Evolutionary conservation across 2,888 invertebrate species (phyloP), one percentile per base, ranked within the genome.

Genomic region (Lasioglossum villosulum): DNA sequence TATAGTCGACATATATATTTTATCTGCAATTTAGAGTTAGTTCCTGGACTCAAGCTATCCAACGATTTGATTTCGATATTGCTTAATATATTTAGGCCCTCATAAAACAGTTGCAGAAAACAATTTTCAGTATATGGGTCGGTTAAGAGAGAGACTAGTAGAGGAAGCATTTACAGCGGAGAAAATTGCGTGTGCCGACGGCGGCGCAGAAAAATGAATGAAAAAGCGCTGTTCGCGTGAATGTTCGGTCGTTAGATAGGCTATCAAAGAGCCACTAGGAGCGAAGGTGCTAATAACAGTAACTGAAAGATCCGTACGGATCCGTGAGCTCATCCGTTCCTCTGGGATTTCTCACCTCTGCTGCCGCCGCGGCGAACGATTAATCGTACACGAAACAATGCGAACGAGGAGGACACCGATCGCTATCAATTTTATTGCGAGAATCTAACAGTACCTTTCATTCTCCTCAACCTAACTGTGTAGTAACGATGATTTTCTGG

Each of bases 371-470:
- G 72, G 34, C 30, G 23, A 52, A 52, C 72, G 73, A 78, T 73
- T 79, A 79, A 78, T 73, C 71, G 48, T 45, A n/a, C 30, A 63
- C 30, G 16, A 37, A 48, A 80, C 45, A 77, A 71, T 56, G 48
- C 77, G 34, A 71, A 45, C 80, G 52, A 30, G 42, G 23, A 39
- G 52, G 68, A 68, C 68, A 56, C n/a, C 71, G 80, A 81, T 81
- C 34, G 59, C 30, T 81, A 78, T 78, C 81, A 30, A 48, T 45
- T 81, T 78, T 81, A 73, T 78, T 71, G 39, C 59, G 78, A 27
- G 80, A 78, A 81, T 63, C 71, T 80, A 82, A 82, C 82, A 75
- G 79, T 80, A 56, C 66, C 30, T 59, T 19, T 37, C 39, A 19
- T 27, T 42, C 75, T 71, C 37, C 16, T 23, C 23, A 12, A 14